Percentiles rank a stretch among this genome's conserved stretches.
These are phyloP conservation scores for Corythaixoides concolor DNA, from an alignment of 2,113 vertebrate genomes.

Conservation along the genomic window DNA sequence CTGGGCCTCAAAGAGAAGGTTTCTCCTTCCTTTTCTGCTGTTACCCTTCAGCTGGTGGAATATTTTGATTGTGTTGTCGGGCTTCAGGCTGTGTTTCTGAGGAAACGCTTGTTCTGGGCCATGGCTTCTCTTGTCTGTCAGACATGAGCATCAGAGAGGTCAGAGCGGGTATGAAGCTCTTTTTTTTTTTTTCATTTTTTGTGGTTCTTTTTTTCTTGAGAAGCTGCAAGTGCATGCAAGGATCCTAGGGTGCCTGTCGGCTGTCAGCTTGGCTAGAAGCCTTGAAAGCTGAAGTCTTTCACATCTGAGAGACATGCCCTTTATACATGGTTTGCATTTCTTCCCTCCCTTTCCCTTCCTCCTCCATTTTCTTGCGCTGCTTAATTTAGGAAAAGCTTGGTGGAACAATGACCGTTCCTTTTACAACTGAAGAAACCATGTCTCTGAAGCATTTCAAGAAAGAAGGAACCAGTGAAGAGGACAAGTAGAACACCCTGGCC, in stretches of 20 bases:
- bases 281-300: neutral
- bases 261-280: neutral
- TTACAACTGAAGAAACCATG: neutral
- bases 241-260: neutral
- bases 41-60: neutral
- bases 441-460: neutral
- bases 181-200: too few relatives aligned
- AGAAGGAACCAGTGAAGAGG: neutral
- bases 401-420: neutral
- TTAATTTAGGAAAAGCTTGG: neutral
- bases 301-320: neutral
- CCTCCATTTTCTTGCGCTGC: neutral
- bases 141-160: accelerated
- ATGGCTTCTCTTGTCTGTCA: neutral
- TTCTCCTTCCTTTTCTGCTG: neutral
- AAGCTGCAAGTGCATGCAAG: neutral
- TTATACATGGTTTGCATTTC: neutral
- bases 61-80: neutral
- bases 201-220: neutral
- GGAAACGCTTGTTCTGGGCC: neutral
- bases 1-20: neutral
- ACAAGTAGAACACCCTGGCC: neutral
- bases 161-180: neutral
- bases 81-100: neutral
- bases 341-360: neutral